Percentiles rank a stretch among this genome's conserved stretches.
Evolutionary conservation across 2,797 vertebrate genomes (phyloP).

Genomic region (Hyperoplus immaculatus): DNA sequence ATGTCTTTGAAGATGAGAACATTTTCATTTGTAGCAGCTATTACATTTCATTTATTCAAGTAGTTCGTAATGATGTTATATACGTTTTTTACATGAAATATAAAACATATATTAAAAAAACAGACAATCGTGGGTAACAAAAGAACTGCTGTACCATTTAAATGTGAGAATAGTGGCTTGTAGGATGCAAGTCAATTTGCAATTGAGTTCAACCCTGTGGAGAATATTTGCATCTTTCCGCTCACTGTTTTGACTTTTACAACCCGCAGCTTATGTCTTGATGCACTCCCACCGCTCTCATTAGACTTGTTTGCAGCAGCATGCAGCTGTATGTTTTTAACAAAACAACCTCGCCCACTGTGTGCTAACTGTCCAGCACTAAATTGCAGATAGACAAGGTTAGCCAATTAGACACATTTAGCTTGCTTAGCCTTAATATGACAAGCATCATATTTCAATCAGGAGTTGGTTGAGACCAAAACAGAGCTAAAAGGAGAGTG

Average conservation of each 20-base stretch:
- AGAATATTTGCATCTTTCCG: too few relatives aligned
- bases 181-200: background rate
- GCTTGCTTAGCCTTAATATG: background rate
- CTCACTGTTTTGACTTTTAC: background rate
- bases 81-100: background rate
- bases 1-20: background rate
- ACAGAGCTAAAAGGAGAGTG: background rate
- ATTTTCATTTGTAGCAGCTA: slow-evolving; percentile 2
- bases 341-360: background rate
- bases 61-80: background rate
- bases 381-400: background rate
- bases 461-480: slow-evolving; percentile 7
- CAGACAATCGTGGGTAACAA: background rate
- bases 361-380: background rate
- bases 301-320: background rate
- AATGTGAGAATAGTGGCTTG: background rate
- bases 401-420: background rate
- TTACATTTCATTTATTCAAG: background rate
- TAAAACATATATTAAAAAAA: background rate
- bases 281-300: background rate
- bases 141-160: background rate
- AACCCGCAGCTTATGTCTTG: background rate
- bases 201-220: background rate
- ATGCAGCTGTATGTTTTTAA: background rate
- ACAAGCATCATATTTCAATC: too few relatives aligned